Evolutionary conservation across 1,140 invertebrate genomes (phyloP), one percentile per base, ranked within the genome.

Genomic region (Planococcus citri): DNA sequence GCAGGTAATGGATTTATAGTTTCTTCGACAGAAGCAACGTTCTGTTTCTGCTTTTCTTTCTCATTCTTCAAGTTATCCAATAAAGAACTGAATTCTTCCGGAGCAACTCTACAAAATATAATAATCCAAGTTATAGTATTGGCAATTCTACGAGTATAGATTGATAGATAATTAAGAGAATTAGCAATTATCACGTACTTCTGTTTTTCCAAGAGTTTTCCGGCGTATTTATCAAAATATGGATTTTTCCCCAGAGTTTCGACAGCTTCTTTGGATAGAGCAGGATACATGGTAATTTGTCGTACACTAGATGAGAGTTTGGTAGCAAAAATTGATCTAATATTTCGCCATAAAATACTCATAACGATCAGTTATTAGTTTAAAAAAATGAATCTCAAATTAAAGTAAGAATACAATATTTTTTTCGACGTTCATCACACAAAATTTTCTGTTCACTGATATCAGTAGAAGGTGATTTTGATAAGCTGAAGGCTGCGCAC

Each of bases 181-280:
- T n/a, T 88, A 73, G 12, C 17, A 75, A 92, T 90, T 75, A 90
- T 86, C 71, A 88, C 86, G 0, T 90, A 87, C 78, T 89, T 79
- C 76, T 92, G 88, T 33, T 90, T 74, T 70, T 83, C 79, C 0
- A 87, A 82, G 71, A 93, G 90, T 77, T 91, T 90, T 0, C 82
- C 76, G 0, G 89, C 86, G 79, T 94, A 94, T 77, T 92, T 94
- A 21, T 87, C 84, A 75, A 82, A 93, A 76, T 88, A 93, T 0
- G 90, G 89, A 82, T 93, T 94, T 8, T 79, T 83, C 78, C 86
- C 79, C 29, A 91, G 76, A 25, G 87, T 82, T 72, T 89, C 84
- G 51, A 86, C 72, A 1, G 79, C 82, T 75, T 87, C 83, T 74
- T 86, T 80, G 67, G 81, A 72, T 68, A 77, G 37, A 2, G 33